A percentile compares a stretch with the other conserved stretches of the same genome.
phyloP scores from a whole-genome alignment of 2,113 vertebrate genomes.

The Microcebus murinus region DNA sequence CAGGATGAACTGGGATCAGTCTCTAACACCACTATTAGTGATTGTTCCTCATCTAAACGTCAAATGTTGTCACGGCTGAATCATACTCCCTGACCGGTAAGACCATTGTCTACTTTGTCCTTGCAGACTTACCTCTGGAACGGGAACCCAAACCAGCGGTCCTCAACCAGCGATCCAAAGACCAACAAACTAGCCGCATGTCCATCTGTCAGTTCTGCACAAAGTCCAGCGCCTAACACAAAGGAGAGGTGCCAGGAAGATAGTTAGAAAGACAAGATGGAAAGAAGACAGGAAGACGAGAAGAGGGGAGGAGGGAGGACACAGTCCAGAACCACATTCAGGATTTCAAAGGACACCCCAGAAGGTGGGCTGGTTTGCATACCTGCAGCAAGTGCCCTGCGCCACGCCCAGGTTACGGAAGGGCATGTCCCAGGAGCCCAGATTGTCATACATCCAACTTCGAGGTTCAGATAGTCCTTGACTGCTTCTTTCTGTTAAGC shows the following conservation, averaged over 20 bases:
- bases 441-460: rapidly evolving
- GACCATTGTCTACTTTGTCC: not conserved
- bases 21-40: slow-evolving; percentile 38
- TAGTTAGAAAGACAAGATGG: not conserved
- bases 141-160: rapidly evolving
- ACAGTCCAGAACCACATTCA: rapidly evolving
- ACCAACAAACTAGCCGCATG: rapidly evolving
- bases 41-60: not conserved
- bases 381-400: no score
- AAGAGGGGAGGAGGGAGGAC: rapidly evolving
- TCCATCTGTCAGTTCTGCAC: not conserved
- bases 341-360: not conserved
- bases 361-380: not conserved
- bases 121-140: rapidly evolving
- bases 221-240: not conserved
- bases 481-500: not conserved
- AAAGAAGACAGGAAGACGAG: not conserved
- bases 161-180: rapidly evolving
- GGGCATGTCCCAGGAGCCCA: no score
- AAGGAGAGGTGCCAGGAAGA: not conserved
- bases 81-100: not conserved
- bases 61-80: not conserved
- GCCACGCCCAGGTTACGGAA: rapidly evolving
- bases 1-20: slow-evolving; percentile 18
- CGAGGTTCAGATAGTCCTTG: rapidly evolving